phyloP scores from a whole-genome alignment of 2,888 invertebrate species.

The Epirrita christyi region DNA sequence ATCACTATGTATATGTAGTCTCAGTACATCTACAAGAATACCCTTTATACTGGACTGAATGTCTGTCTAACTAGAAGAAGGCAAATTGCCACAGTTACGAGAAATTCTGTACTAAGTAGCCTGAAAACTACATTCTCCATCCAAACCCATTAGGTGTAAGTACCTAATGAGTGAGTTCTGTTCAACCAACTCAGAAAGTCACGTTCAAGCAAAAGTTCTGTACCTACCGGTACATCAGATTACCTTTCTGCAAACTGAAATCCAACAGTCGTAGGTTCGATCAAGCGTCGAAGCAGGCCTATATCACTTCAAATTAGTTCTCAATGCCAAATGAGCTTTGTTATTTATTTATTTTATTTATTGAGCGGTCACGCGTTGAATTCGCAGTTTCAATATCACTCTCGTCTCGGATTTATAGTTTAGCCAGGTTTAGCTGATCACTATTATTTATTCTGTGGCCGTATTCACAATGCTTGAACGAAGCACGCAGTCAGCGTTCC shows the following conservation, averaged over 20 bases:
- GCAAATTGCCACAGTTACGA: neutral
- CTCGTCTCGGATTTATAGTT: too few relatives aligned
- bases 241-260: conserved; percentile 21
- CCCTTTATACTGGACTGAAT: neutral
- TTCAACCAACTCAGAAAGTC: conserved; percentile 38
- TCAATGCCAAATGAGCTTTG: neutral
- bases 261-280: conserved; percentile 41
- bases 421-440: too few relatives aligned
- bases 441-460: too few relatives aligned
- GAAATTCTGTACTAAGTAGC: neutral
- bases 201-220: conserved; percentile 35
- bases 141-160: too few relatives aligned
- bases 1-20: too few relatives aligned
- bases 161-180: conserved; percentile 2
- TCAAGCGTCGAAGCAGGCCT: conserved; percentile 35
- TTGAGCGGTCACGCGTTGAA: too few relatives aligned
- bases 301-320: neutral
- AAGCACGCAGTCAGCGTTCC: too few relatives aligned
- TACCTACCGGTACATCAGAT: conserved; percentile 17
- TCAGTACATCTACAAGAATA: neutral
- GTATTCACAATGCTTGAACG: too few relatives aligned
- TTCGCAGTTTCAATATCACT: too few relatives aligned
- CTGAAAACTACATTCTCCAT: neutral
- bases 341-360: too few relatives aligned
- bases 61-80: neutral